Conservation (phyloP, 2,797 vertebrate species). For the Ceryle rudis region DNA sequence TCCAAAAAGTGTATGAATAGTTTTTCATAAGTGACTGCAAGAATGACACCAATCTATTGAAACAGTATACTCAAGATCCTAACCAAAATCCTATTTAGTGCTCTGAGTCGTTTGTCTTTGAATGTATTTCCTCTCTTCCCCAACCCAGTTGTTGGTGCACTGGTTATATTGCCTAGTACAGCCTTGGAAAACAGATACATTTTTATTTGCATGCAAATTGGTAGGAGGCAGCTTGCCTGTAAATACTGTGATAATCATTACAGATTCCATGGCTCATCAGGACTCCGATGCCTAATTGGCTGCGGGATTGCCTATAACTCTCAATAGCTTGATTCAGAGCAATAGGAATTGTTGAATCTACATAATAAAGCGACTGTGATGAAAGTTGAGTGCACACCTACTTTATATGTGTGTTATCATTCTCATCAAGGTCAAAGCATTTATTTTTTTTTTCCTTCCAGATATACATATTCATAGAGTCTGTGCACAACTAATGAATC, state of each 20-base stretch:
- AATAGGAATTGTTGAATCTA: constrained; percentile 61
- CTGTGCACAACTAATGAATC: constrained; percentile 74
- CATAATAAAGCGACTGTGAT: constrained; percentile 66
- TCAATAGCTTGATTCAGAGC: constrained; percentile 61
- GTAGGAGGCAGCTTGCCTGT: constrained; percentile 60
- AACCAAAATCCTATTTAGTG: not conserved
- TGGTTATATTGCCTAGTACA: not conserved
- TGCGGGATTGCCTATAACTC: constrained; percentile 37
- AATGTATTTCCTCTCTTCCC: not conserved
- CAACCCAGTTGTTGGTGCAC: not conserved
- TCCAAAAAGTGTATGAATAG: not conserved
- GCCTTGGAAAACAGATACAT: constrained; percentile 38
- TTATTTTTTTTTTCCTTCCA: constrained; percentile 37
- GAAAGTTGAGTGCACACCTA: constrained; percentile 62
- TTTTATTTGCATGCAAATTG: constrained; percentile 76
- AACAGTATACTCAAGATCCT: not conserved
- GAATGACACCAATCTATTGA: not conserved
- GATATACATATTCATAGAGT: constrained; percentile 80
- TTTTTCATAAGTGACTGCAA: not conserved
- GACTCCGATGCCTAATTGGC: constrained; percentile 71
- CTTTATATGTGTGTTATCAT: constrained; percentile 64
- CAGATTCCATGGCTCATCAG: constrained; percentile 71
- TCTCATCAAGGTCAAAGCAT: constrained; percentile 76
- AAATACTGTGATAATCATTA: constrained; percentile 77
- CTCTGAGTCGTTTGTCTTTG: constrained; percentile 18